Percentiles rank a stretch among this genome's conserved stretches.
Evolutionary conservation across 2,888 invertebrate species (phyloP).

Genomic region (Ormyrus thymus): DNA sequence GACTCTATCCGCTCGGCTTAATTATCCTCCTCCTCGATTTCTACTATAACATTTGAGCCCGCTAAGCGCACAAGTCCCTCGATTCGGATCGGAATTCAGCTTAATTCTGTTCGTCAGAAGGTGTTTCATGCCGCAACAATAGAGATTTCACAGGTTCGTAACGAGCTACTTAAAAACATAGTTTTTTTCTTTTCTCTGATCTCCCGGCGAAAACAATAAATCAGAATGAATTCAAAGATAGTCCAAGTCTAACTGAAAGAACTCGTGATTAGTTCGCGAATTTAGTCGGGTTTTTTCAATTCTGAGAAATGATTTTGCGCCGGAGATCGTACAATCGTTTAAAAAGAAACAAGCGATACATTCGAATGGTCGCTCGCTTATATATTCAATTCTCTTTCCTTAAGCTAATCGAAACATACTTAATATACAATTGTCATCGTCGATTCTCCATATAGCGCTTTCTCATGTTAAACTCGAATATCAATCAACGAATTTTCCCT

Average conservation of each 20-base stretch:
- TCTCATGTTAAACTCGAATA: constrained; percentile 2
- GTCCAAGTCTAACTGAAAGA: too few species aligned
- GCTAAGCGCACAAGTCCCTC: constrained; percentile 56
- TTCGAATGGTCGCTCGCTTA: too few species aligned
- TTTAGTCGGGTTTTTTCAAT: too few species aligned
- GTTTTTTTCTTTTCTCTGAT: too few species aligned
- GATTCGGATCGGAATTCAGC: constrained; percentile 58
- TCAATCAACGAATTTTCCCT: constrained; percentile 17
- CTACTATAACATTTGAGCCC: constrained; percentile 25
- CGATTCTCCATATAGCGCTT: constrained; percentile 19
- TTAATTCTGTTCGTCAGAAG: background rate
- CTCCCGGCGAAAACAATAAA: too few species aligned
- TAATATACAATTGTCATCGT: constrained; percentile 26
- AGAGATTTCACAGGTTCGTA: constrained; percentile 10
- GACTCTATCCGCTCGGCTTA: background rate
- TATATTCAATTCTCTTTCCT: background rate
- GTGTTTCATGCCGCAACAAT: background rate
- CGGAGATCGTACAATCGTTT: too few species aligned
- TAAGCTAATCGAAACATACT: constrained; percentile 32
- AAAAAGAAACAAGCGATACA: constrained; percentile 6
- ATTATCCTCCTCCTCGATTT: constrained; percentile 22
- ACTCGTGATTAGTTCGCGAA: too few species aligned
- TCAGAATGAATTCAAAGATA: too few species aligned
- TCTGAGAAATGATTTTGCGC: too few species aligned
- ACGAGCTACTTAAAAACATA: too few species aligned